These are phyloP conservation scores for Drosophila seguyi DNA, from an alignment of 1,140 invertebrate genomes.

Conservation along the genomic window DNA sequence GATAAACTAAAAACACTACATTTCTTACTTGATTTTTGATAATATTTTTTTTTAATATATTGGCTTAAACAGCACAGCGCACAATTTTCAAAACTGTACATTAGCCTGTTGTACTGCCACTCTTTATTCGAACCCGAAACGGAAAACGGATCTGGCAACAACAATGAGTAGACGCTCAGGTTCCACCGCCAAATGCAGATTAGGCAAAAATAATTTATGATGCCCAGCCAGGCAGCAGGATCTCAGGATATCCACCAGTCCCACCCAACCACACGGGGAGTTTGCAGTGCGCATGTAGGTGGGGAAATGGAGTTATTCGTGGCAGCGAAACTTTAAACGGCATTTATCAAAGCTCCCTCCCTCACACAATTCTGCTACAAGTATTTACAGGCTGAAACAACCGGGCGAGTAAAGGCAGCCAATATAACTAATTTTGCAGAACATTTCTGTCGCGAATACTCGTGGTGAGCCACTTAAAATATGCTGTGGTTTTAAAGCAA, in stretches of 20 bases:
- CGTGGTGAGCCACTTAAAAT: slow-evolving; percentile 50
- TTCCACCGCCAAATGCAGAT: slow-evolving; percentile 66
- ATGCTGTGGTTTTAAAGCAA: slow-evolving; percentile 27
- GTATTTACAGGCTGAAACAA: slow-evolving; percentile 16
- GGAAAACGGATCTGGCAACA: slow-evolving; percentile 9
- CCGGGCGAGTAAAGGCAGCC: slow-evolving; percentile 11
- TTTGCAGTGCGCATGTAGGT: slow-evolving; percentile 3
- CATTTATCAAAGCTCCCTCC: slow-evolving; percentile 60
- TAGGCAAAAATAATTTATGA: slow-evolving; percentile 75
- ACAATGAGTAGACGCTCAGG: slow-evolving; percentile 29
- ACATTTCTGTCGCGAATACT: slow-evolving; percentile 24
- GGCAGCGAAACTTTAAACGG: slow-evolving; percentile 31
- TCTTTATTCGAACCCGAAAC: slow-evolving; percentile 5
- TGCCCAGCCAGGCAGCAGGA: slow-evolving; percentile 51
- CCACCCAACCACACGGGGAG: not conserved
- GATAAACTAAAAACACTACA: not conserved
- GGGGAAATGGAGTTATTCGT: slow-evolving; percentile 1
- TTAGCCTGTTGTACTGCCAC: too few species aligned
- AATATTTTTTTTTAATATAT: not conserved
- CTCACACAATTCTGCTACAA: slow-evolving; percentile 3
- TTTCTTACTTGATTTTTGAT: not conserved
- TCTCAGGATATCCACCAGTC: slow-evolving; percentile 15
- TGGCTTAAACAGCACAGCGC: not conserved
- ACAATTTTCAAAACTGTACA: too few species aligned
- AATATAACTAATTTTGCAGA: slow-evolving; percentile 57